Base-by-base conservation (phyloP, 2,113 vertebrate species). In the Triplophysa dalaica region DNA sequence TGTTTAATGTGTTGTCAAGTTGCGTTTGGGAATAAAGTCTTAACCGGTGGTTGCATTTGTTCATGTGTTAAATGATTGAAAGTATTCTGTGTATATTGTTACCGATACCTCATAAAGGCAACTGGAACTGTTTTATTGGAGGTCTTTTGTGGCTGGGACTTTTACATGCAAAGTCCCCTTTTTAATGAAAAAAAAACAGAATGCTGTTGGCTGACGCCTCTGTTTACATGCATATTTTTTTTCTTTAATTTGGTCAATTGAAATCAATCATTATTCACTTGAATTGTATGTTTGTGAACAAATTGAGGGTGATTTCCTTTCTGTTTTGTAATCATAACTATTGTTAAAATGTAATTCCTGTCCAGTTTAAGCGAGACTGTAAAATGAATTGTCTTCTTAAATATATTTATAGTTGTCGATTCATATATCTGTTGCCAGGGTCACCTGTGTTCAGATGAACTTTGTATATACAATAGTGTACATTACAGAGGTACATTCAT, bases 401-500 rank as follows among this genome's bases (percentile, higher is more conserved):
- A 93, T 92, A 90, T 94, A 94, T 94, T 93, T 94, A 94, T 93
- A 93, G 91, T 92, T 89, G 91, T 93, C 88, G 90, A 83, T 81
- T 84, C 50, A 65, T 77, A 82, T 76, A 82, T 92, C 87, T 95
- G 94, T 94, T 92, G 89, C 88, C 91, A 92, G 88, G 91, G 74
- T 84, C 93, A 93, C 93, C 90, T 92, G 94, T 96, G 95, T 94
- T 94, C 92, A 94, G 86, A 93, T 94, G 92, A 93, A 94, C 94
- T 95, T 94, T 96, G 95, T 96, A 95, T 94, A 96, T 95, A 96
- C 90, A 93, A 94, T 90, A 92, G 91, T 96, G 95, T 96, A 96
- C 94, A 94, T 95, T 94, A 93, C 93, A 94, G 93, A 95, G 94
- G 94, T 95, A 94, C 95, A 94, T 87, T 92, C 91, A 88, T 93